Conservation (phyloP, 2,797 vertebrate species). For the Argyrosomus regius region DNA sequence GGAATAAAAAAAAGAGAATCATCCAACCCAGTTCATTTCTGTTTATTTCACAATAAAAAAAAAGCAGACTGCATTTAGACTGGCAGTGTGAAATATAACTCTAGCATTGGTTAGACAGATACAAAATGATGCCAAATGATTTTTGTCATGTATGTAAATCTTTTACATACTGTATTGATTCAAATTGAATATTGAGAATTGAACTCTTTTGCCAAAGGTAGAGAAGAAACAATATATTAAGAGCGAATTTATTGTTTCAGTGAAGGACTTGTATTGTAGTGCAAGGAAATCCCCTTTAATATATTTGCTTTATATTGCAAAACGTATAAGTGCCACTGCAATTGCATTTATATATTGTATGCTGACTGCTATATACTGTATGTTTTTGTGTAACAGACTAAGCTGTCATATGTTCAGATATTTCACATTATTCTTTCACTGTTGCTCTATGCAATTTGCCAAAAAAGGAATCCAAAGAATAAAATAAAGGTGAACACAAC, state of each 20-base stretch:
- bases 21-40: constrained; percentile 34
- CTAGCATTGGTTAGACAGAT: constrained; percentile 15
- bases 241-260: constrained; percentile 49
- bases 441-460: constrained; percentile 68
- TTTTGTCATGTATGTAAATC: constrained; percentile 60
- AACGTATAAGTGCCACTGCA: constrained; percentile 73
- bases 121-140: constrained; percentile 48
- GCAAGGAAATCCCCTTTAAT: constrained; percentile 74
- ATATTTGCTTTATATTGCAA: constrained; percentile 81
- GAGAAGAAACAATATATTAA: constrained; percentile 41
- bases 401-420: constrained; percentile 62
- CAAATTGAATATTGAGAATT: constrained; percentile 71
- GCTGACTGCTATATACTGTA: constrained; percentile 53
- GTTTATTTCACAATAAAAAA: constrained; percentile 40
- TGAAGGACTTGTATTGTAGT: constrained; percentile 51
- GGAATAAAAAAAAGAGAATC: constrained; percentile 10
- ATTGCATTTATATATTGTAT: constrained; percentile 68
- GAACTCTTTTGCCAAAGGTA: constrained; percentile 69
- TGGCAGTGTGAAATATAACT: constrained; percentile 28
- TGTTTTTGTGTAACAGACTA: constrained; percentile 60
- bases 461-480: constrained; percentile 70
- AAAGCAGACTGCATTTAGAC: constrained; percentile 38
- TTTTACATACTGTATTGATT: constrained; percentile 68
- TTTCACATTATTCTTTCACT: constrained; percentile 69
- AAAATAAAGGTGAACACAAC: constrained; percentile 64